These are phyloP conservation scores for Gavialis gangeticus DNA, from an alignment of 2,113 vertebrate species.

Conservation along the genomic window DNA sequence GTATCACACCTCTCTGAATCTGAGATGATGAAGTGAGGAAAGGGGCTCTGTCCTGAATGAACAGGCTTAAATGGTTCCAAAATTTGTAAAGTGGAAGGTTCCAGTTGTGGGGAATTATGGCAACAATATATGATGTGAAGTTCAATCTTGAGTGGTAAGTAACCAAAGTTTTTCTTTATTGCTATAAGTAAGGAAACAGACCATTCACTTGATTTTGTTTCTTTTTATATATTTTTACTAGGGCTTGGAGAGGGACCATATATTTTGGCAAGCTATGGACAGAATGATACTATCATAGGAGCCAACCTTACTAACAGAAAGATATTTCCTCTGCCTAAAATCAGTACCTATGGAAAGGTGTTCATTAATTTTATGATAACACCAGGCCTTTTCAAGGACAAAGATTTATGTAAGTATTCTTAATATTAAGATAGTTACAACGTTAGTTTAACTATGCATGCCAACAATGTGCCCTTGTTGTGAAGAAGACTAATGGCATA, in stretches of 20 bases:
- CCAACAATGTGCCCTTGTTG: too few species aligned
- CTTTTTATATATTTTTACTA: conserved; percentile 59
- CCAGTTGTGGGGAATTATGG: background rate
- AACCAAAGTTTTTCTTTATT: background rate
- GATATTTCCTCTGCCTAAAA: conserved; percentile 89
- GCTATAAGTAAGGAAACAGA: background rate
- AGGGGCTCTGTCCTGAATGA: background rate
- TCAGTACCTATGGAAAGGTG: conserved; percentile 74
- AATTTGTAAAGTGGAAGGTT: background rate
- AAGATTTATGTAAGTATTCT: conserved; percentile 88
- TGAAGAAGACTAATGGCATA: too few species aligned
- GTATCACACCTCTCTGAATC: background rate
- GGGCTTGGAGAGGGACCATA: conserved; percentile 95
- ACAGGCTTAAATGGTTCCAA: background rate
- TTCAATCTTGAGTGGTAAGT: background rate
- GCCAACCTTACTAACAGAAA: conserved; percentile 89
- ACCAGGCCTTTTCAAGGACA: conserved; percentile 90
- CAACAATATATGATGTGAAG: background rate
- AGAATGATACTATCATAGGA: conserved; percentile 89
- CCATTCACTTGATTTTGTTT: background rate
- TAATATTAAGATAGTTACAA: background rate
- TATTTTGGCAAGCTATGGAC: conserved; percentile 87
- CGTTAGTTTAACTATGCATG: too few species aligned
- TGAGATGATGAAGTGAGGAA: background rate
- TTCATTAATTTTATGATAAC: conserved; percentile 98